Conservation (phyloP, 2,888 invertebrate genomes). For the Stratiomys singularior region DNA sequence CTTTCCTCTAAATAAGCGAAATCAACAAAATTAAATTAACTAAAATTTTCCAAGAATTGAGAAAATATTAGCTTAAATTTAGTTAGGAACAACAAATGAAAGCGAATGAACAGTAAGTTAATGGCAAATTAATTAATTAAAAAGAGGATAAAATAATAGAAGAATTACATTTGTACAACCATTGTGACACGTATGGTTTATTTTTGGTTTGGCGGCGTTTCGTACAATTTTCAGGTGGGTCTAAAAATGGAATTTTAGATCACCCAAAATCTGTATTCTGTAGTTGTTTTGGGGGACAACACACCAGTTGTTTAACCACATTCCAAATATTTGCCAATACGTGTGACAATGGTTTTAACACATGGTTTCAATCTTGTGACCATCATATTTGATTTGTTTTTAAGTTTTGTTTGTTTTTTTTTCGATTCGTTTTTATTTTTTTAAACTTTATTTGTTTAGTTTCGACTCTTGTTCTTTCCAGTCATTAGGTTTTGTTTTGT, state of each 20-base stretch:
- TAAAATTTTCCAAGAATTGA: neutral
- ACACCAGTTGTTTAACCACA: conserved; percentile 42
- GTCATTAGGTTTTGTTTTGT: conserved; percentile 52
- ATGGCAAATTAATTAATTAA: conserved; percentile 14
- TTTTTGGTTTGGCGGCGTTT: conserved; percentile 23
- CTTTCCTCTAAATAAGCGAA: conserved; percentile 3
- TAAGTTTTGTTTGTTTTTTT: neutral
- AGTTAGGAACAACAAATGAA: neutral
- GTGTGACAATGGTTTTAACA: conserved; percentile 53
- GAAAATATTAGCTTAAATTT: conserved; percentile 28
- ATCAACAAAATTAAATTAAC: neutral
- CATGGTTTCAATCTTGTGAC: conserved; percentile 39
- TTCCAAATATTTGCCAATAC: conserved; percentile 49
- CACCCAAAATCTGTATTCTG: conserved; percentile 27
- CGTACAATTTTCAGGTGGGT: neutral
- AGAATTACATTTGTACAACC: conserved; percentile 44
- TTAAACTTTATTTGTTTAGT: conserved; percentile 48
- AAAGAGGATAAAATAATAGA: conserved; percentile 18
- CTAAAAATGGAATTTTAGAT: conserved; percentile 25
- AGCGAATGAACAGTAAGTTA: neutral
- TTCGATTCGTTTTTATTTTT: conserved; percentile 49
- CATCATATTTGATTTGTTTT: too few relatives aligned
- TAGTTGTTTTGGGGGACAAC: conserved; percentile 24
- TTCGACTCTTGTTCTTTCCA: conserved; percentile 52
- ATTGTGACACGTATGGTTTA: conserved; percentile 53